These are phyloP conservation scores for Alligator sinensis DNA, from an alignment of 2,113 vertebrate species.

Conservation along the genomic window DNA sequence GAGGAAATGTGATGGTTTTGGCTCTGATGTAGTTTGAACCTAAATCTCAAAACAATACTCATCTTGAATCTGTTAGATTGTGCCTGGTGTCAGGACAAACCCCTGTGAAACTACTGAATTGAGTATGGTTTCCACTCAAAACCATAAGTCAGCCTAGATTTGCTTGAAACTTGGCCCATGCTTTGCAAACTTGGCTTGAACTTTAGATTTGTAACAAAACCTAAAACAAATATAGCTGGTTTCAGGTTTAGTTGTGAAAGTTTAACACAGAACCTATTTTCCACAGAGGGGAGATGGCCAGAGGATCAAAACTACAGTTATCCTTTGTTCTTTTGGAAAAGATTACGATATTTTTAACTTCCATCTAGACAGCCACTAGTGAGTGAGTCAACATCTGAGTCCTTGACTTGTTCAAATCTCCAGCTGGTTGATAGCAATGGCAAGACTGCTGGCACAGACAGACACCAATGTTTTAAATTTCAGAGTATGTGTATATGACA, in stretches of 20 bases:
- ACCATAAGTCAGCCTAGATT: constrained; percentile 60
- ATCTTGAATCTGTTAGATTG: constrained; percentile 31
- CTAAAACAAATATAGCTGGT: constrained; percentile 68
- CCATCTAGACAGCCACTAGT: constrained; percentile 21
- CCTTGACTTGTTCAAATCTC: background rate
- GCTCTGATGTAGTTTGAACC: background rate
- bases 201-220: constrained; percentile 68
- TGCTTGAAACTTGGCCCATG: constrained; percentile 46
- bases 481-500: background rate
- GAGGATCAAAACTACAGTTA: fast-evolving
- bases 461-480: background rate
- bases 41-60: constrained; percentile 20
- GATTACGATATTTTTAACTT: background rate
- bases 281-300: background rate
- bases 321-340: background rate
- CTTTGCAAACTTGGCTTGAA: constrained; percentile 28
- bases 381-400: background rate
- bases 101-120: constrained; percentile 51
- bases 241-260: constrained; percentile 65
- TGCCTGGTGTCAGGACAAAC: constrained; percentile 62
- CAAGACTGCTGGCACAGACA: background rate
- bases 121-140: constrained; percentile 61
- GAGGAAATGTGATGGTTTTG: constrained; percentile 20
- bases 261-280: constrained; percentile 69
- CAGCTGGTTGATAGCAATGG: background rate